A percentile compares a stretch with the other conserved stretches of the same genome.
Evolutionary conservation across 2,888 invertebrate genomes (phyloP).

Genomic region (Anodontia alba): DNA sequence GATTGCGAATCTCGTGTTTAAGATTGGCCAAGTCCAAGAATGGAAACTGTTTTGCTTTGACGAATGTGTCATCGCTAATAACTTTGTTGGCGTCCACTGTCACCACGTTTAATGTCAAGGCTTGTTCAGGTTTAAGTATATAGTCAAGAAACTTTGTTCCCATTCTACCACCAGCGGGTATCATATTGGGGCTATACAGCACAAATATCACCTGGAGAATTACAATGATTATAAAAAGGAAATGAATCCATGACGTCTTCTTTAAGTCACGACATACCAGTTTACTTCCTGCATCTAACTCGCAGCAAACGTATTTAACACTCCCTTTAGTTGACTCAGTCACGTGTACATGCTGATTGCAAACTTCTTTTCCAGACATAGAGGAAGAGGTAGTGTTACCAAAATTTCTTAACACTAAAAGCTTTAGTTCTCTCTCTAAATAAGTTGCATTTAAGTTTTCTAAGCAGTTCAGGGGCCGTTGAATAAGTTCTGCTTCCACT

Average conservation of each 20-base stretch:
- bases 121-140: constrained; percentile 1
- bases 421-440: background rate
- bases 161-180: background rate
- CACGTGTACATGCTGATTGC: background rate
- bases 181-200: constrained; percentile 1
- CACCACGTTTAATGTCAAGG: background rate
- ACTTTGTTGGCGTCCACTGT: background rate
- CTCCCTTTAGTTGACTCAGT: background rate
- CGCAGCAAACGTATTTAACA: background rate
- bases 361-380: background rate
- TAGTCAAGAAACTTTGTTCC: background rate
- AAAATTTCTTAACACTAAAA: background rate
- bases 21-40: background rate
- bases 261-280: background rate
- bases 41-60: background rate
- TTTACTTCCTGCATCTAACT: background rate
- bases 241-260: background rate
- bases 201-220: constrained; percentile 18
- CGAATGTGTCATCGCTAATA: background rate
- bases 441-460: background rate
- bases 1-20: background rate
- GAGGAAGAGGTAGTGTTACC: background rate
- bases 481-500: background rate
- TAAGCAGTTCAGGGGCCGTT: constrained; percentile 4
- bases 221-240: background rate